Percentiles rank a stretch among this genome's conserved stretches.
These are phyloP conservation scores for Podiceps cristatus DNA, from an alignment of 2,113 vertebrate genomes.

Conservation along the genomic window DNA sequence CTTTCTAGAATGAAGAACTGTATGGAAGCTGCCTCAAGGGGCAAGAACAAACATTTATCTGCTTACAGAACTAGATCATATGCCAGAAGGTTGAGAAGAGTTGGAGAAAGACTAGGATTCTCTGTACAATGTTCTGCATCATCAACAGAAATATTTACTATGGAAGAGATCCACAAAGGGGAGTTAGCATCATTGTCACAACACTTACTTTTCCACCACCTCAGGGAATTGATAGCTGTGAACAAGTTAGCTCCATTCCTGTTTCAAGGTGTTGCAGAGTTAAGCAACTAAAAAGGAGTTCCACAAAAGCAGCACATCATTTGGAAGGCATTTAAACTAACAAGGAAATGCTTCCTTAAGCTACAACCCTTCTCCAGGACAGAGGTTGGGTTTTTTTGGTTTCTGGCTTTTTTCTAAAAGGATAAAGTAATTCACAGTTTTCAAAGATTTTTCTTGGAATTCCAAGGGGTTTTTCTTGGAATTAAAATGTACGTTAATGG, in stretches of 20 bases:
- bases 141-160: background rate
- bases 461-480: slow-evolving; percentile 17
- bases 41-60: background rate
- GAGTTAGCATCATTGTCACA: background rate
- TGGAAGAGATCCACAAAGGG: background rate
- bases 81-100: background rate
- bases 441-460: slow-evolving; percentile 27
- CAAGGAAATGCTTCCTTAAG: background rate
- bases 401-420: background rate
- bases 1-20: background rate
- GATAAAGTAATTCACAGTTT: background rate
- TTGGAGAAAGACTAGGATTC: background rate
- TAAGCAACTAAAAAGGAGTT: background rate
- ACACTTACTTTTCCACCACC: background rate
- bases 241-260: background rate
- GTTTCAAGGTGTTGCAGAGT: background rate
- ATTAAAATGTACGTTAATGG: background rate
- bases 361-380: background rate
- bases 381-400: background rate
- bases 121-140: background rate
- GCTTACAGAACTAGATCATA: background rate
- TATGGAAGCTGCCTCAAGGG: background rate
- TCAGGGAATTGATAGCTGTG: background rate
- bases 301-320: background rate
- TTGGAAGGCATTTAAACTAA: background rate